Evolutionary conservation across 2,113 vertebrate species (phyloP).

Genomic region (Mellivora capensis): DNA sequence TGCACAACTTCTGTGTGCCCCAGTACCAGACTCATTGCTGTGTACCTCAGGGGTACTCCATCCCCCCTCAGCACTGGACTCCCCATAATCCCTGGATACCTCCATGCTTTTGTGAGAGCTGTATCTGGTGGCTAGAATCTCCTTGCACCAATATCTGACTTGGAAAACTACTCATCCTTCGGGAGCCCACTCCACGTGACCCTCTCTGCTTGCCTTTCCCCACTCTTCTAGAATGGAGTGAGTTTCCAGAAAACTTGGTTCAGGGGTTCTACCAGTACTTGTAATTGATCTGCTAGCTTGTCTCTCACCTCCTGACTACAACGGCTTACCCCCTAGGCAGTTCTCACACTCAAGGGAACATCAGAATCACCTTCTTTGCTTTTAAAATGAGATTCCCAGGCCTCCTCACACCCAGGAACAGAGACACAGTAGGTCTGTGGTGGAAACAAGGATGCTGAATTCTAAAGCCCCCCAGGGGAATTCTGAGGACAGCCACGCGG

Average conservation of each 20-base stretch:
- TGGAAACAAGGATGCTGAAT: neutral
- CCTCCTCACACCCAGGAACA: neutral
- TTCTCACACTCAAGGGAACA: neutral
- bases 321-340: fast-evolving
- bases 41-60: neutral
- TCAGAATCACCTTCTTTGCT: neutral
- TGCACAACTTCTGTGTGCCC: neutral
- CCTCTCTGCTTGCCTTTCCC: neutral
- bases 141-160: neutral
- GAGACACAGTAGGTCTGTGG: neutral
- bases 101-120: neutral
- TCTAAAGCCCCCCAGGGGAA: neutral
- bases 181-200: neutral
- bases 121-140: neutral
- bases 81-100: neutral
- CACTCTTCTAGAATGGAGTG: neutral
- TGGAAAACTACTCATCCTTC: neutral
- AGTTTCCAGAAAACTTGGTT: neutral
- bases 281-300: neutral
- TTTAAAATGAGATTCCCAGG: neutral
- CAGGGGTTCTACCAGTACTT: neutral
- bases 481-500: neutral
- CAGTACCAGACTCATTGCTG: neutral
- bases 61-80: neutral
- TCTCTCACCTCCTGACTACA: neutral